A percentile compares a stretch with the other conserved stretches of the same genome.
These are phyloP conservation scores for Eilema griseolum DNA, from an alignment of 2,888 invertebrate genomes.

Conservation along the genomic window DNA sequence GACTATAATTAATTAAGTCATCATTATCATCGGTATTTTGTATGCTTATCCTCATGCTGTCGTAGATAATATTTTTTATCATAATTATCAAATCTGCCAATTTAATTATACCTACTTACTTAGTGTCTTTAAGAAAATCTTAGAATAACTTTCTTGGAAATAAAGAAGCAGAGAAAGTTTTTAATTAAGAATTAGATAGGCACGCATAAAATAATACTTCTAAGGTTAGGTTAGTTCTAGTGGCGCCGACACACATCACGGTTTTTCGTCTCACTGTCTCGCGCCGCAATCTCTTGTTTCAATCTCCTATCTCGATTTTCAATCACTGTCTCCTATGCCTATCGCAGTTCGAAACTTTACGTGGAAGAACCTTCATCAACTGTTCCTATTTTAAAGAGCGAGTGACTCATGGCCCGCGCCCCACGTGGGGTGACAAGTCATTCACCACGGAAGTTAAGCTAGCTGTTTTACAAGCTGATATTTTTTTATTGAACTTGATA, in stretches of 20 bases:
- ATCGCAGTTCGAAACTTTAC: too few relatives aligned
- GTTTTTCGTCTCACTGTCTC: too few relatives aligned
- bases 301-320: too few relatives aligned
- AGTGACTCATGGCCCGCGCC: too few relatives aligned
- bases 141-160: neutral
- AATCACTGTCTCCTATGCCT: too few relatives aligned
- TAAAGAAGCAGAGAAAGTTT: neutral
- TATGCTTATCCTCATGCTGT: neutral
- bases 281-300: too few relatives aligned
- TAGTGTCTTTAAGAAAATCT: neutral
- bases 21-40: neutral
- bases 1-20: neutral
- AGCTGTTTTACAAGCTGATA: neutral
- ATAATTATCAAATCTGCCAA: conserved; percentile 1
- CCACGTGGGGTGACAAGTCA: too few relatives aligned
- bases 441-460: too few relatives aligned
- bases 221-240: neutral
- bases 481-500: neutral
- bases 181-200: neutral
- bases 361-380: too few relatives aligned
- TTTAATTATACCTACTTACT: neutral
- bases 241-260: too few relatives aligned
- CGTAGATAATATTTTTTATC: neutral
- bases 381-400: too few relatives aligned
- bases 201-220: neutral